phyloP scores from a whole-genome alignment of 2,113 vertebrate species.

The Tragelaphus scriptus region DNA sequence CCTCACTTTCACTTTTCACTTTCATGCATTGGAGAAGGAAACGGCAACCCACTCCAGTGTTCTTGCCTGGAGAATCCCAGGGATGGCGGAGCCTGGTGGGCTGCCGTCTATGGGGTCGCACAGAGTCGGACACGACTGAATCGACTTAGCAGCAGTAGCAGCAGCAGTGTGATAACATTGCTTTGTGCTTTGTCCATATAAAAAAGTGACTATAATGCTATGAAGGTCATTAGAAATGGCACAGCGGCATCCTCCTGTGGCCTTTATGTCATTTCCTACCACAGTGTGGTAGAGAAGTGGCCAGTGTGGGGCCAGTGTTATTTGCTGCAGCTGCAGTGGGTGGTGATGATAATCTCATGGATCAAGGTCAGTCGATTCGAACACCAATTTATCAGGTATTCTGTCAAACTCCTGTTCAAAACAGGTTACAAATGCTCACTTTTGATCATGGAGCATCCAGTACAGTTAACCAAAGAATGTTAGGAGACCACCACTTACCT shows the following conservation, averaged over 20 bases:
- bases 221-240: background rate
- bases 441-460: background rate
- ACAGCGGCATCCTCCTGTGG: background rate
- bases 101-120: too few relatives aligned
- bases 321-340: background rate
- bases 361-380: background rate
- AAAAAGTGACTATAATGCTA: background rate
- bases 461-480: background rate
- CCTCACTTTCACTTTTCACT: too few relatives aligned
- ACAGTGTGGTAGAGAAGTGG: background rate
- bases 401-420: background rate
- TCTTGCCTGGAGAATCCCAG: too few relatives aligned
- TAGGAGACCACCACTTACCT: background rate
- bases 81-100: too few relatives aligned
- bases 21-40: too few relatives aligned
- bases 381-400: background rate
- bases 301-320: accelerated
- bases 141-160: too few relatives aligned
- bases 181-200: background rate
- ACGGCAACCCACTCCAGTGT: too few relatives aligned
- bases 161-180: background rate
- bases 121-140: too few relatives aligned
- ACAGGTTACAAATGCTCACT: background rate
- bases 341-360: background rate
- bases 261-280: background rate